A percentile compares a stretch with the other conserved stretches of the same genome.
Evolutionary conservation across 2,797 vertebrate genomes (phyloP).

Genomic region (Poecilia velifera): DNA sequence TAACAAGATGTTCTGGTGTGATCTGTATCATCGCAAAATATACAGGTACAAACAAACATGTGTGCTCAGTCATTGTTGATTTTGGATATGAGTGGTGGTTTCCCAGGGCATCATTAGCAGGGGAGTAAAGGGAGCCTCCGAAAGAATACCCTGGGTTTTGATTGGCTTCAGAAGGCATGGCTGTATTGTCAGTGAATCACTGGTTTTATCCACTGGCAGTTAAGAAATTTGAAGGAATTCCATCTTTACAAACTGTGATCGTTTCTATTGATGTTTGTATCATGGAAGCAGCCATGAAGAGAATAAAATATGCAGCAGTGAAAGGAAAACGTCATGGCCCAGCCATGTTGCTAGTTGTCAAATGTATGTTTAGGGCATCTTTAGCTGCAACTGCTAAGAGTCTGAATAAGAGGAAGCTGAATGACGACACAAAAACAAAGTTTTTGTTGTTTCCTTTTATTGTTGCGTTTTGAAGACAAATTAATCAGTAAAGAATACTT

Average conservation of each 20-base stretch:
- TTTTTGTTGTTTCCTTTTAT: not conserved
- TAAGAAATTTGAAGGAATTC: not conserved
- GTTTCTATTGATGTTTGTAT: not conserved
- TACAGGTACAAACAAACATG: slow-evolving; percentile 85
- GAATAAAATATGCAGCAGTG: not conserved
- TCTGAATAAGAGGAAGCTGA: not conserved
- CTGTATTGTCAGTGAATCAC: not conserved
- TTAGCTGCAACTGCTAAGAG: not conserved
- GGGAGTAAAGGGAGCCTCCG: not conserved
- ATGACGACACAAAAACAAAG: not conserved
- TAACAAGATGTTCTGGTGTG: slow-evolving; percentile 98
- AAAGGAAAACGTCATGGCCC: not conserved
- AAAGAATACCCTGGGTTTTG: not conserved
- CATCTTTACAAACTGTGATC: not conserved
- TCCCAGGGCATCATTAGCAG: not conserved
- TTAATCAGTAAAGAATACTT: not conserved
- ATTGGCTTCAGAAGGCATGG: not conserved
- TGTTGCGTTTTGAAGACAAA: not conserved
- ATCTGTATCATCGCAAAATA: slow-evolving; percentile 94
- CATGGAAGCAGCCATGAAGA: not conserved
- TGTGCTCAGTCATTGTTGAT: not conserved
- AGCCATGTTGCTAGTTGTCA: not conserved
- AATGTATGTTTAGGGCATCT: not conserved
- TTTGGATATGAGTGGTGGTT: not conserved
- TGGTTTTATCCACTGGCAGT: not conserved